phyloP scores from a whole-genome alignment of 2,113 vertebrate genomes.

The Paramisgurnus dabryanus region DNA sequence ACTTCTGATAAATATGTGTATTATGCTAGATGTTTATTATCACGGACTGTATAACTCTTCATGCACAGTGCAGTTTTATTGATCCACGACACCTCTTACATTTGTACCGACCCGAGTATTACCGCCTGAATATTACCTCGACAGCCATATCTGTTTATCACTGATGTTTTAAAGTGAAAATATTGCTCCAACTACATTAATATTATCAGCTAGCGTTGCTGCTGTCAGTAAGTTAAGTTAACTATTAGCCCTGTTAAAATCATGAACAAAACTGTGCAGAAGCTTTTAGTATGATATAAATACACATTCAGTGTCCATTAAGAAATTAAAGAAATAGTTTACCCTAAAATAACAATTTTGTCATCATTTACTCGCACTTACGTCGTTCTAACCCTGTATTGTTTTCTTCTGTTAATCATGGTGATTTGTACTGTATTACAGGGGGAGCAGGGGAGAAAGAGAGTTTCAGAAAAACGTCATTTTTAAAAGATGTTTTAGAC shows the following conservation, averaged over 20 bases:
- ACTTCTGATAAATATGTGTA: conserved; percentile 30
- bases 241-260: background rate
- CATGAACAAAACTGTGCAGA: background rate
- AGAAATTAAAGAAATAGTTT: background rate
- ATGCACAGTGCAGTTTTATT: conserved; percentile 47
- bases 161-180: conserved; percentile 20
- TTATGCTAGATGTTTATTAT: conserved; percentile 43
- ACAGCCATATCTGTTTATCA: conserved; percentile 23
- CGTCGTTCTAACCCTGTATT: background rate
- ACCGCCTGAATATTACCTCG: conserved; percentile 22
- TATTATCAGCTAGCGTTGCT: conserved; percentile 2
- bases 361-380: too few relatives aligned
- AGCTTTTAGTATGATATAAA: background rate
- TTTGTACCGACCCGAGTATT: conserved; percentile 13
- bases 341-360: too few relatives aligned
- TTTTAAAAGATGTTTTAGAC: too few relatives aligned
- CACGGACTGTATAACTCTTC: conserved; percentile 21
- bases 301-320: background rate
- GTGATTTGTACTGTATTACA: background rate
- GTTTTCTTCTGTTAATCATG: background rate
- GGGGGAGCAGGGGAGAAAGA: too few relatives aligned
- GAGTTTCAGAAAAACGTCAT: too few relatives aligned
- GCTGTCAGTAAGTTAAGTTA: background rate
- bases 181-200: conserved; percentile 1
- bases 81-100: conserved; percentile 39